phyloP scores from a whole-genome alignment of 2,797 vertebrate species.

The Acanthurus lineatus region DNA sequence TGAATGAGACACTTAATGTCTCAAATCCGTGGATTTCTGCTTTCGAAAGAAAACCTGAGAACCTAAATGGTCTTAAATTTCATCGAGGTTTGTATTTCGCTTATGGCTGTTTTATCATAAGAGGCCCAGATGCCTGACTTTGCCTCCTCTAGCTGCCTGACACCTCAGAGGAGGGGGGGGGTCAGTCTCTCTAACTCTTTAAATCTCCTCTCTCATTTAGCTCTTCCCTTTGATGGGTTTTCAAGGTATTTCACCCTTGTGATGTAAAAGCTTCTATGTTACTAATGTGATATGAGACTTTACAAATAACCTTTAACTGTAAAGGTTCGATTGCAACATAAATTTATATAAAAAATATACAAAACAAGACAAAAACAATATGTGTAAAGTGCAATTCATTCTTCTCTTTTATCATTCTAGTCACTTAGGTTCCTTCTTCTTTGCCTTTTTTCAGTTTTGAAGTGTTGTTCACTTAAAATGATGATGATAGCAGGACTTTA shows the following conservation, averaged over 20 bases:
- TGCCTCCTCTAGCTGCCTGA: neutral
- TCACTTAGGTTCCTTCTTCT: neutral
- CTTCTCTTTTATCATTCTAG: neutral
- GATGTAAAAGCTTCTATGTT: neutral
- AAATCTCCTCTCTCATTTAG: neutral
- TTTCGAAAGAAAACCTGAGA: conserved; percentile 20
- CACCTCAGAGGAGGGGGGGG: neutral
- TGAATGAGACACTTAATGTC: too few species aligned
- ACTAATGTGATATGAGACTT: neutral
- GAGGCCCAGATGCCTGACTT: conserved; percentile 12
- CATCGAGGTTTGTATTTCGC: conserved; percentile 35
- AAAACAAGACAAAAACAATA: neutral
- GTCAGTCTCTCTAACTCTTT: neutral
- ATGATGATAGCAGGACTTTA: neutral
- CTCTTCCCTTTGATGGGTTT: neutral
- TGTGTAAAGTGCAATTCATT: neutral
- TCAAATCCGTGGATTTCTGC: conserved; percentile 3
- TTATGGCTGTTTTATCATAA: conserved; percentile 22
- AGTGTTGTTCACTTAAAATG: neutral
- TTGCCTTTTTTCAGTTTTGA: neutral
- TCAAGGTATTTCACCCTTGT: neutral
- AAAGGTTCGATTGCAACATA: too few species aligned
- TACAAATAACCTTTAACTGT: neutral
- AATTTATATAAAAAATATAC: neutral
- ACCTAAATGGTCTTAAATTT: conserved; percentile 15